These are phyloP conservation scores for Acrocephalus scirpaceus DNA, from an alignment of 2,797 vertebrate genomes.

Conservation along the genomic window DNA sequence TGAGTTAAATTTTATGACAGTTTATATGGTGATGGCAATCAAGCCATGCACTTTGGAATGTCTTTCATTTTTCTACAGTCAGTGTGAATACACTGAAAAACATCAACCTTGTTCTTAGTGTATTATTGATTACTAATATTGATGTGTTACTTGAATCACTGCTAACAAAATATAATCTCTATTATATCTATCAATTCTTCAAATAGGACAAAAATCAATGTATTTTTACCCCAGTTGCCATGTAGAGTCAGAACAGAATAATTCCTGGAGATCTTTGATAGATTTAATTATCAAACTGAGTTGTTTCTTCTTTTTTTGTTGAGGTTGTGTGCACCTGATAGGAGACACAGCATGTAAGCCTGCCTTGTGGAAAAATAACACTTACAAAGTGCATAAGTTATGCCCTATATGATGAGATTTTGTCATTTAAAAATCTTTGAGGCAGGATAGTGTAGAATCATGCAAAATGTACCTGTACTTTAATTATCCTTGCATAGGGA, in stretches of 20 bases:
- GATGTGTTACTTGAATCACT: not conserved
- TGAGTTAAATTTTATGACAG: constrained; percentile 52
- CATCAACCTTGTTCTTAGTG: rapidly evolving
- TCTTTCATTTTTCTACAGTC: not conserved
- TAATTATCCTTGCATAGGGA: not conserved
- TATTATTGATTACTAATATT: not conserved
- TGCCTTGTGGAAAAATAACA: not conserved
- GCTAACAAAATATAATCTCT: not conserved
- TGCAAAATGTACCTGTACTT: not conserved
- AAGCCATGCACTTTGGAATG: constrained; percentile 27
- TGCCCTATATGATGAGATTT: not conserved
- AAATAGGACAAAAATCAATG: not conserved
- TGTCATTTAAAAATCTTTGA: not conserved
- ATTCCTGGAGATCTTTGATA: not conserved
- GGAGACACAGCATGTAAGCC: not conserved
- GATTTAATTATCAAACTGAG: not conserved
- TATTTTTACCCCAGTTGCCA: not conserved
- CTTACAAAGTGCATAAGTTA: not conserved
- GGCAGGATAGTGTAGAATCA: not conserved
- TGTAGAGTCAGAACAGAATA: not conserved
- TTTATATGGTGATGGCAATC: not conserved
- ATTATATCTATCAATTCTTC: not conserved
- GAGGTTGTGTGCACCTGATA: not conserved
- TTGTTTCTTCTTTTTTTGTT: not conserved
- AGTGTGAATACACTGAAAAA: not conserved